Evolutionary conservation across 2,797 vertebrate species (phyloP).

Genomic region (Trematomus bernacchii): DNA sequence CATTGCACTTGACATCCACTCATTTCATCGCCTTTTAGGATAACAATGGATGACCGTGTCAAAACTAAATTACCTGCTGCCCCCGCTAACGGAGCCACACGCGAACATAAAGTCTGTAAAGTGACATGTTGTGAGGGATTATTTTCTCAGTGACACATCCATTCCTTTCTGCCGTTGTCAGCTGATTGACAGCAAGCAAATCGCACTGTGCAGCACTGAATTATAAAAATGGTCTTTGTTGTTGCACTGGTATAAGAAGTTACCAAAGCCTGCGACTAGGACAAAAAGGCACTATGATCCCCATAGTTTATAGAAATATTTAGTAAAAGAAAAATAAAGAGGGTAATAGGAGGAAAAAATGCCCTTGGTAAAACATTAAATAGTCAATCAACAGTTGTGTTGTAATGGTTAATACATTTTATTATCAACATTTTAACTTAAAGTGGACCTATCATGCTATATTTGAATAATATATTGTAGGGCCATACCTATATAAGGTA

Average conservation of each 20-base stretch:
- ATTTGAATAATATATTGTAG: no score
- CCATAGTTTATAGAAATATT: no score
- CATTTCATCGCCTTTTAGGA: slow-evolving; percentile 24
- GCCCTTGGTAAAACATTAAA: no score
- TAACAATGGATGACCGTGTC: slow-evolving; percentile 9
- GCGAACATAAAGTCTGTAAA: slow-evolving; percentile 15
- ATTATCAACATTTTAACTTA: no score
- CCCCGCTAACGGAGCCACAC: not conserved
- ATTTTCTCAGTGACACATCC: slow-evolving; percentile 3
- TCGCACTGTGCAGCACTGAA: not conserved
- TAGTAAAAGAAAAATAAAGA: no score
- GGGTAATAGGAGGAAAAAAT: no score
- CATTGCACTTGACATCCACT: slow-evolving; percentile 18
- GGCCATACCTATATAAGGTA: no score
- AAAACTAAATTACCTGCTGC: slow-evolving; percentile 6
- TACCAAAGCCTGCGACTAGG: not conserved
- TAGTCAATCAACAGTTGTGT: no score
- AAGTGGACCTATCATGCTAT: no score
- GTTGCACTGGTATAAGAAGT: not conserved
- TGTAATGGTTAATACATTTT: no score
- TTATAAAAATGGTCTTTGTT: not conserved
- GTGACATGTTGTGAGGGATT: slow-evolving; percentile 17
- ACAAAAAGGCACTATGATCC: not conserved
- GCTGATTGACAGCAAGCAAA: slow-evolving; percentile 24
- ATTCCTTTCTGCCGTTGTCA: slow-evolving; percentile 10